Conservation (phyloP, 2,113 vertebrate genomes). For the Ciconia maguari region DNA sequence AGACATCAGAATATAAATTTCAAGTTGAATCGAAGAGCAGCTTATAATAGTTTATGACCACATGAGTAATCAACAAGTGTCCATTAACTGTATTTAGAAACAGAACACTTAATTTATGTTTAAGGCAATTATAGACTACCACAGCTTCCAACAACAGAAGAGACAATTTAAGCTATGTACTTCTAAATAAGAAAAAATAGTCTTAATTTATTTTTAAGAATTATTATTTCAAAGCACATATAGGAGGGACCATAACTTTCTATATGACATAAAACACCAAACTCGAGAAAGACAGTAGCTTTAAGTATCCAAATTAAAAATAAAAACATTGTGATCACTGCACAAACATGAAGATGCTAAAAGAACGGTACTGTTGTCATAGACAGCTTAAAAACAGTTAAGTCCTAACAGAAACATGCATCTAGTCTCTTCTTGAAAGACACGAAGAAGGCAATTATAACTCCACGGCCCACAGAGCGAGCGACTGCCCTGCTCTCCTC, state of each 20-base stretch:
- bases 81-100: neutral
- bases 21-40: neutral
- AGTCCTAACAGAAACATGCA: neutral
- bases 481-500: accelerated
- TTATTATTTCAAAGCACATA: neutral
- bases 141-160: neutral
- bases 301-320: neutral
- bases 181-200: neutral
- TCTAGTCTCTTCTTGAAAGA: neutral
- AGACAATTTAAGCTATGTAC: accelerated
- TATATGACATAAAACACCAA: neutral
- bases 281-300: neutral
- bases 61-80: accelerated
- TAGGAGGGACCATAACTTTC: neutral
- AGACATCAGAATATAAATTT: no score
- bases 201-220: neutral
- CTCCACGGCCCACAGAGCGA: accelerated
- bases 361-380: neutral
- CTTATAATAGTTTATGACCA: neutral
- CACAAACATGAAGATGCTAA: neutral
- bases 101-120: neutral
- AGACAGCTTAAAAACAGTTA: neutral
- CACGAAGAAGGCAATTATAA: accelerated
- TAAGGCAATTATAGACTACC: neutral
- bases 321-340: neutral